Evolutionary conservation across 23 tunicate species (phyloP).

Genomic region (Trididemnum clinides): DNA sequence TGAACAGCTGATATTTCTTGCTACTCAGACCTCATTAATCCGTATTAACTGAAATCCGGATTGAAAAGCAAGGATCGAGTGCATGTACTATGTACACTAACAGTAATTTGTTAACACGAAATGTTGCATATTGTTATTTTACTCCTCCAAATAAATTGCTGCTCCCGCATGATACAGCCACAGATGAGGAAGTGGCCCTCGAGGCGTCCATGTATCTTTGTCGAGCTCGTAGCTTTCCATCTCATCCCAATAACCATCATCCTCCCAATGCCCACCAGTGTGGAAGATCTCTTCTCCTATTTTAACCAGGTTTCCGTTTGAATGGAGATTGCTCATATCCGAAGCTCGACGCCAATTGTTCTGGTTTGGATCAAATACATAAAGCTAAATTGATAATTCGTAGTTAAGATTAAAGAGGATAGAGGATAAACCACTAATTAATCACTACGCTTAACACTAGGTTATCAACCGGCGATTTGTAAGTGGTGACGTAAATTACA

Average conservation of each 20-base stretch:
- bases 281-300: slow-evolving; percentile 45
- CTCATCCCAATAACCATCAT: slow-evolving; percentile 76
- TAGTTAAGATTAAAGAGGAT: too few relatives aligned
- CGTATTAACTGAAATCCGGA: too few relatives aligned
- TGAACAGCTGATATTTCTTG: too few relatives aligned
- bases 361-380: slow-evolving; percentile 68
- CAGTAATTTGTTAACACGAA: too few relatives aligned
- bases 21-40: too few relatives aligned
- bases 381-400: slow-evolving; percentile 51
- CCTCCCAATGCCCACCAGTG: slow-evolving; percentile 92
- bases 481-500: too few relatives aligned
- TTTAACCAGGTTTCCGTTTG: slow-evolving; percentile 66
- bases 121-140: too few relatives aligned
- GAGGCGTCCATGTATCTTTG: slow-evolving; percentile 42
- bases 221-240: slow-evolving; percentile 64
- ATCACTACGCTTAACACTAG: too few relatives aligned
- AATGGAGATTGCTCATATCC: slow-evolving; percentile 80
- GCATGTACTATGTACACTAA: too few relatives aligned
- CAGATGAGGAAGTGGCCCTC: slow-evolving; percentile 76
- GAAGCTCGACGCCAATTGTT: slow-evolving; percentile 68
- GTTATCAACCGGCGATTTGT: too few relatives aligned
- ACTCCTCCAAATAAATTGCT: not conserved
- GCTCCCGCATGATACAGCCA: slow-evolving; percentile 86
- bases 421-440: too few relatives aligned
- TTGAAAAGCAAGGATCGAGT: too few relatives aligned